Conservation (phyloP, 2,113 vertebrate genomes). For the Noturus placidus region DNA sequence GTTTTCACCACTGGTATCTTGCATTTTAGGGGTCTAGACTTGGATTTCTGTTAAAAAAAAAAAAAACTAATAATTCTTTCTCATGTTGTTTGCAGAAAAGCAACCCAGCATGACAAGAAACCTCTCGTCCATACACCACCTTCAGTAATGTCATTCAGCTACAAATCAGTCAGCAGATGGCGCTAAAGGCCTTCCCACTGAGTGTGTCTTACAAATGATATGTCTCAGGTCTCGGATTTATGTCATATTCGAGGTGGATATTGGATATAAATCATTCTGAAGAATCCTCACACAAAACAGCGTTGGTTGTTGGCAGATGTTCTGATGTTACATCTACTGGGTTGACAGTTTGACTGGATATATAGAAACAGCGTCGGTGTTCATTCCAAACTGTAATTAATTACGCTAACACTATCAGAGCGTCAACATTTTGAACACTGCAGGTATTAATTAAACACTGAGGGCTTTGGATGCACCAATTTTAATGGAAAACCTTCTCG, state of each 20-base stretch:
- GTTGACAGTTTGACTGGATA: background rate
- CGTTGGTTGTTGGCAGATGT: background rate
- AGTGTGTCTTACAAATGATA: background rate
- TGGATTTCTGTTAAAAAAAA: background rate
- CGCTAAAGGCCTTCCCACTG: background rate
- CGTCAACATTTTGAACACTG: background rate
- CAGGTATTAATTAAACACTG: background rate
- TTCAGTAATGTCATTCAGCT: background rate
- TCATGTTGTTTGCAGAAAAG: background rate
- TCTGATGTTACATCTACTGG: background rate
- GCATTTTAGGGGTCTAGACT: background rate
- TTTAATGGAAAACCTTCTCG: background rate
- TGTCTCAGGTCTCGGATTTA: background rate
- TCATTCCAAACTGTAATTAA: background rate
- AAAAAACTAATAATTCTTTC: background rate
- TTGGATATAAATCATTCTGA: background rate
- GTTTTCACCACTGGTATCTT: background rate
- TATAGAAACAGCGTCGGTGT: background rate
- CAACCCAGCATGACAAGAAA: background rate
- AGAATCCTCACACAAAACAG: too few species aligned
- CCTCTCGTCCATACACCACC: too few species aligned
- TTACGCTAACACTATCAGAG: background rate
- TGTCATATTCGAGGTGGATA: background rate
- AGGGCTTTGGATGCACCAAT: background rate
- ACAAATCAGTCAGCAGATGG: conserved; percentile 11